phyloP scores from a whole-genome alignment of 2,113 vertebrate genomes.

The Alces alces region DNA sequence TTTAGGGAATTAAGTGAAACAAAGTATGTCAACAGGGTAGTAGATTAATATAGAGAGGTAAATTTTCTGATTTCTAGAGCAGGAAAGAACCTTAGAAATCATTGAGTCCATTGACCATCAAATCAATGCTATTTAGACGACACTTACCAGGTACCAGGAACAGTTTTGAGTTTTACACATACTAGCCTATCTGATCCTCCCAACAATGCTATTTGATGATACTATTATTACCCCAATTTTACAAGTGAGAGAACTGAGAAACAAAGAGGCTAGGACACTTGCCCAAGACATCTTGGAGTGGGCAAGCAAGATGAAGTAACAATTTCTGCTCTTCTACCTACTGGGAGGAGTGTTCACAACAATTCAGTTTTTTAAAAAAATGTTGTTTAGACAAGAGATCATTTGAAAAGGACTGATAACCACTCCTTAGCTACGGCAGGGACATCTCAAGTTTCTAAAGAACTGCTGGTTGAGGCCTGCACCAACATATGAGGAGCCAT shows the following conservation, averaged over 20 bases:
- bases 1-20: neutral
- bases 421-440: no score
- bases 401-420: neutral
- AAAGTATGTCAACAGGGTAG: neutral
- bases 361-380: neutral
- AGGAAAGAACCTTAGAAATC: neutral
- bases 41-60: neutral
- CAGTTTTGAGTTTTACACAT: neutral
- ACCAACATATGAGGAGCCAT: neutral
- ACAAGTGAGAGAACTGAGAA: neutral
- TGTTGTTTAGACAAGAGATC: neutral
- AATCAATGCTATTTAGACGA: neutral
- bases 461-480: neutral
- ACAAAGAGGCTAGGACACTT: neutral
- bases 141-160: neutral
- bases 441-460: neutral
- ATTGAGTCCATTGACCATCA: neutral
- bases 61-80: neutral
- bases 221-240: neutral
- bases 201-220: neutral
- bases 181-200: neutral
- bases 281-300: neutral
- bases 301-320: neutral
- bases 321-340: neutral
- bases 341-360: neutral